A percentile compares a stretch with the other conserved stretches of the same genome.
Conservation (phyloP, 2,797 vertebrate species). For the Brotula barbata region DNA sequence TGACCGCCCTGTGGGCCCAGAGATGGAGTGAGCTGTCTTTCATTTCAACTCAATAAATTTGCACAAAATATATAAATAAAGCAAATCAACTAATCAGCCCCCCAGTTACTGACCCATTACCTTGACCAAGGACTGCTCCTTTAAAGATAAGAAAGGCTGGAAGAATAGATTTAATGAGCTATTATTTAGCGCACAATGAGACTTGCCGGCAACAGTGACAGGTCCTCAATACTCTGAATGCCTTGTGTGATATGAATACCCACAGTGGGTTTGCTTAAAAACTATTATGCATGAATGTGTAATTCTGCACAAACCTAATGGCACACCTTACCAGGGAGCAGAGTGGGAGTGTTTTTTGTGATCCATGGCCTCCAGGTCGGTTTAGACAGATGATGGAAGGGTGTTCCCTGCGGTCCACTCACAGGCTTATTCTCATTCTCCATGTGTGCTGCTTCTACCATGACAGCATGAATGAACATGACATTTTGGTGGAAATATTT, state of each 20-base stretch:
- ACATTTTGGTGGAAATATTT: slow-evolving; percentile 70
- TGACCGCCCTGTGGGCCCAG: slow-evolving; percentile 27
- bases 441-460: slow-evolving; percentile 52
- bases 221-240: slow-evolving; percentile 77
- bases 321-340: slow-evolving; percentile 45
- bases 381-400: slow-evolving; percentile 78
- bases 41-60: slow-evolving; percentile 68
- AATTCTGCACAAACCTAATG: slow-evolving; percentile 66
- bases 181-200: slow-evolving; percentile 81
- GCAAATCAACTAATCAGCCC: slow-evolving; percentile 73
- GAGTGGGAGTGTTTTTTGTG: slow-evolving; percentile 64
- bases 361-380: slow-evolving; percentile 67
- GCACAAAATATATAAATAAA: slow-evolving; percentile 75
- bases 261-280: slow-evolving; percentile 68
- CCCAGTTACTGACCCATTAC: slow-evolving; percentile 72
- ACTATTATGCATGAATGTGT: slow-evolving; percentile 71
- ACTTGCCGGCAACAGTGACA: slow-evolving; percentile 74
- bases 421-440: slow-evolving; percentile 70
- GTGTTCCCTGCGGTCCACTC: slow-evolving; percentile 73
- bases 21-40: slow-evolving; percentile 48
- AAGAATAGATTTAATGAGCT: slow-evolving; percentile 78
- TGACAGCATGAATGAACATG: slow-evolving; percentile 67
- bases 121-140: slow-evolving; percentile 71
- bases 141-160: slow-evolving; percentile 76
- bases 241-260: slow-evolving; percentile 75